Conservation (phyloP, 2,113 vertebrate genomes). For the Numenius arquata region DNA sequence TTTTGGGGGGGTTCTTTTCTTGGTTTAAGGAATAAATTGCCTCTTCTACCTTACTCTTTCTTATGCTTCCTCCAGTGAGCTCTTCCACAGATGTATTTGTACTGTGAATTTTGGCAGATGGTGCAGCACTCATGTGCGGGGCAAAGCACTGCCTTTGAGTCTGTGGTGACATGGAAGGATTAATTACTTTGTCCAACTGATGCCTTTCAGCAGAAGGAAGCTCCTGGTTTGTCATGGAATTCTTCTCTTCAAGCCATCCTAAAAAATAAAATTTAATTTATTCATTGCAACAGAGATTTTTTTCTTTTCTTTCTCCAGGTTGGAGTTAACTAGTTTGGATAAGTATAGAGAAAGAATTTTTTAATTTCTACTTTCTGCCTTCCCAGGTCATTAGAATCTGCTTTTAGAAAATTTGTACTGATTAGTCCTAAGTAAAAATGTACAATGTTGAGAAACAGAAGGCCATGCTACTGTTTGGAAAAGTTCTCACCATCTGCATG, state of each 20-base stretch:
- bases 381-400: neutral
- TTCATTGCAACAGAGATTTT: neutral
- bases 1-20: neutral
- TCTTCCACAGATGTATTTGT: neutral
- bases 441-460: neutral
- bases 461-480: neutral
- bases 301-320: neutral
- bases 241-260: slow-evolving; percentile 62
- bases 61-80: neutral
- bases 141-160: neutral
- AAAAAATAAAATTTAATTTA: slow-evolving; percentile 21
- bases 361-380: neutral
- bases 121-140: neutral
- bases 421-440: neutral
- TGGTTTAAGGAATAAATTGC: neutral
- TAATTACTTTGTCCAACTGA: neutral
- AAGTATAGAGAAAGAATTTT: neutral
- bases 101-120: neutral
- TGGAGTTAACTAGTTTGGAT: neutral
- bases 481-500: neutral
- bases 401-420: neutral
- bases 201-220: neutral
- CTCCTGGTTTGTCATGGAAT: neutral
- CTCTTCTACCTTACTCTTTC: slow-evolving; percentile 33
- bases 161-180: neutral